A percentile compares a stretch with the other conserved stretches of the same genome.
These are phyloP conservation scores for Montipora capitata DNA, from an alignment of 92 coral and sea anemone species.

Conservation along the genomic window DNA sequence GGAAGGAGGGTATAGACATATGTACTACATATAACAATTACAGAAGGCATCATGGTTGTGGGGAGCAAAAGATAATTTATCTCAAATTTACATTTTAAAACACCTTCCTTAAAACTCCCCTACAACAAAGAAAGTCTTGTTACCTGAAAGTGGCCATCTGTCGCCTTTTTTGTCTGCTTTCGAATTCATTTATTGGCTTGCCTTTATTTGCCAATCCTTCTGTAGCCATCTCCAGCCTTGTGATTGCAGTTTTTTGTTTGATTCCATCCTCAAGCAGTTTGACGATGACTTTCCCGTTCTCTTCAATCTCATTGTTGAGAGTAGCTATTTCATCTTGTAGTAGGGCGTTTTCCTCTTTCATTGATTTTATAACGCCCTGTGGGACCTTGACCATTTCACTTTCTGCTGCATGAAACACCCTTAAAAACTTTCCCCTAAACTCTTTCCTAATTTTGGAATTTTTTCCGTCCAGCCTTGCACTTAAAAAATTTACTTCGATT, in stretches of 20 bases:
- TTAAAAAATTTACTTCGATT: too few relatives aligned
- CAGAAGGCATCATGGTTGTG: background rate
- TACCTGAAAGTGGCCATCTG: background rate
- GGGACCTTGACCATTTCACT: conserved; percentile 2
- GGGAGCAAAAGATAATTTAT: background rate
- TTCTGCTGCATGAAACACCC: background rate
- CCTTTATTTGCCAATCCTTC: background rate
- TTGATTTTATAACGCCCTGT: background rate
- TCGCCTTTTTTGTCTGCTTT: background rate
- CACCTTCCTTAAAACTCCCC: conserved; percentile 8
- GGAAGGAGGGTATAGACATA: background rate
- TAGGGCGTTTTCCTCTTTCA: conserved; percentile 2
- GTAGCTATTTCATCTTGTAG: background rate
- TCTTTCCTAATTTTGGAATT: background rate
- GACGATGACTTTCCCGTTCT: background rate
- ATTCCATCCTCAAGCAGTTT: conserved; percentile 1
- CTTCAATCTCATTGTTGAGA: conserved; percentile 1
- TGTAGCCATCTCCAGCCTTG: background rate
- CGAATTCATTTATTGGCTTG: background rate
- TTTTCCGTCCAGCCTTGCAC: background rate
- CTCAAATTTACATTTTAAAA: background rate
- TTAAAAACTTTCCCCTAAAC: background rate
- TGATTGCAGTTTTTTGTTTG: background rate
- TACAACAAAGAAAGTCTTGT: background rate
- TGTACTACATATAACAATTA: background rate